Percentiles rank a stretch among this genome's conserved stretches.
These are phyloP conservation scores for Mimas tiliae DNA, from an alignment of 2,888 invertebrate genomes.

Conservation along the genomic window DNA sequence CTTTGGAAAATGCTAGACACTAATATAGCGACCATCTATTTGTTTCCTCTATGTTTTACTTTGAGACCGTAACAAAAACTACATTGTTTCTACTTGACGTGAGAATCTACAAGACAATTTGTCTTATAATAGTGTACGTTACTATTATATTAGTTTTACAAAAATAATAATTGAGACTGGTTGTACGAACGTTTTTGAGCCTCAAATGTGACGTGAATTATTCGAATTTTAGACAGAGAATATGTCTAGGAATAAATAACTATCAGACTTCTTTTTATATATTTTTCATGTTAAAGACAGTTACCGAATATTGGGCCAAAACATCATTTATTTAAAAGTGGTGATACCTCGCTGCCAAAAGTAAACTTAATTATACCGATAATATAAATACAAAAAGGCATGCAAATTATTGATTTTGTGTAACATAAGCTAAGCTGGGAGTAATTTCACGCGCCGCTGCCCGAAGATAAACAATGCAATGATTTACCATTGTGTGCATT, in stretches of 20 bases:
- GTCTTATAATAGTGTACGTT: background rate
- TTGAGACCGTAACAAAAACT: background rate
- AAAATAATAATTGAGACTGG: background rate
- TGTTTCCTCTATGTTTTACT: background rate
- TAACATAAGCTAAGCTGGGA: constrained; percentile 47
- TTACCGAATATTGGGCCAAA: too few relatives aligned
- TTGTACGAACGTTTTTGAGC: too few relatives aligned
- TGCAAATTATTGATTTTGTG: constrained; percentile 38
- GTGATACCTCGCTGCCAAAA: too few relatives aligned
- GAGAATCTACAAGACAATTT: background rate
- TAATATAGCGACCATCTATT: background rate
- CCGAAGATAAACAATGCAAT: constrained; percentile 60
- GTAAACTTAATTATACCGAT: too few relatives aligned
- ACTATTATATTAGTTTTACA: background rate
- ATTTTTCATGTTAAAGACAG: too few relatives aligned
- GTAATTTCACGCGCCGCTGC: constrained; percentile 68
- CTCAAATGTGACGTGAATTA: too few relatives aligned
- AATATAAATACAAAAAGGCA: background rate
- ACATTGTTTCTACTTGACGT: constrained; percentile 6
- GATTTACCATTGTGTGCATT: constrained; percentile 48
- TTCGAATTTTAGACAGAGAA: too few relatives aligned
- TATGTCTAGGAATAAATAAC: too few relatives aligned
- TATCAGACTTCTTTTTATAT: too few relatives aligned
- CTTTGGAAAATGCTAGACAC: background rate
- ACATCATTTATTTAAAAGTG: too few relatives aligned